Evolutionary conservation across 2,797 vertebrate species (phyloP).

Genomic region (Myotis vivesi): DNA sequence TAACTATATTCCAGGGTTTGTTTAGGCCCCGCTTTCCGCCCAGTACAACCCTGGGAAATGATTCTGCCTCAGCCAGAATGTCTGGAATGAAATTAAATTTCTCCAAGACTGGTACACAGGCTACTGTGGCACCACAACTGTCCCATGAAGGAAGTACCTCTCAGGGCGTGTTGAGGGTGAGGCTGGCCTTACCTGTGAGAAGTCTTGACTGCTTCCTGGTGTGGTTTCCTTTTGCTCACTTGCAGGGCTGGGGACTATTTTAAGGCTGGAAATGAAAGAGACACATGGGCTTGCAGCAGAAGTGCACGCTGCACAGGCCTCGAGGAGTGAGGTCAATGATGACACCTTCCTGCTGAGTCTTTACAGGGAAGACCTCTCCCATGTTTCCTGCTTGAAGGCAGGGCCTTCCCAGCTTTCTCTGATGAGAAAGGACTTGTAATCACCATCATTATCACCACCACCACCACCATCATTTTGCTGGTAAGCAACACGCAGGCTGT

Average conservation of each 20-base stretch:
- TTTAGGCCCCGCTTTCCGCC: background rate
- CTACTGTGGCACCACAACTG: background rate
- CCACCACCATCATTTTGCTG: background rate
- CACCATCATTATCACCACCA: background rate
- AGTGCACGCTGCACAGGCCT: background rate
- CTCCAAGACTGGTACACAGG: background rate
- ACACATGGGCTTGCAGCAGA: background rate
- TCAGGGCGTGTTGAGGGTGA: background rate
- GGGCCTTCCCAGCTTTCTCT: background rate
- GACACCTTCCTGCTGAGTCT: background rate
- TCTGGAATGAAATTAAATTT: background rate
- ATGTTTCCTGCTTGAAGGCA: background rate
- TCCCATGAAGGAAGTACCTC: background rate
- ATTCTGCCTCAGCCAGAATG: background rate
- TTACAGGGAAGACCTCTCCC: background rate
- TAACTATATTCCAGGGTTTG: background rate
- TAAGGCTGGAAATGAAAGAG: background rate
- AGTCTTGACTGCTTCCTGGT: background rate
- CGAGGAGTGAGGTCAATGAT: background rate
- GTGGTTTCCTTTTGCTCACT: background rate
- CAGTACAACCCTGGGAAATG: background rate
- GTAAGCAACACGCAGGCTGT: background rate
- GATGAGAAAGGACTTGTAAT: background rate
- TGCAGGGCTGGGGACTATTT: background rate
- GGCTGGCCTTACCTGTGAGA: background rate